These are phyloP conservation scores for Drosophila multiciliata DNA, from an alignment of 2,888 invertebrate genomes.

Conservation along the genomic window DNA sequence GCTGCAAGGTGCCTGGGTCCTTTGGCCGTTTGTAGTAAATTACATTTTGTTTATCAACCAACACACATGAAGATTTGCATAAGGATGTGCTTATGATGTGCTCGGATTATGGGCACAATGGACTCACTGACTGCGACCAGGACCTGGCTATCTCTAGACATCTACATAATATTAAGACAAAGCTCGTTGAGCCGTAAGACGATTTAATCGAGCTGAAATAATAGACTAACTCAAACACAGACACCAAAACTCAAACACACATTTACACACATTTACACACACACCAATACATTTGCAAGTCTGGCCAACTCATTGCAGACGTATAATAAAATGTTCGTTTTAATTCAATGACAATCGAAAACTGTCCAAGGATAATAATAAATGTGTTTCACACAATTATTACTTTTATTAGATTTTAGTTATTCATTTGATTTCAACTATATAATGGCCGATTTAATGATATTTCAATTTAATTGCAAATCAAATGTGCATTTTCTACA, in stretches of 20 bases:
- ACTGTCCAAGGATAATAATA: not conserved
- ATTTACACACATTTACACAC: conserved; percentile 3
- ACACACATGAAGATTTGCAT: conserved; percentile 64
- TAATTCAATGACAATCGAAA: not conserved
- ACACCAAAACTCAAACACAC: conserved; percentile 23
- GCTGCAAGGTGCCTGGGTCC: conserved; percentile 60
- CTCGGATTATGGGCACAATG: conserved; percentile 72
- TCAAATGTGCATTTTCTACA: not conserved
- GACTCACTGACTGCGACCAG: conserved; percentile 43
- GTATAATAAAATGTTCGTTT: not conserved
- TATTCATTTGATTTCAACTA: not conserved
- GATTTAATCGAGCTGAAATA: conserved; percentile 81
- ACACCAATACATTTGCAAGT: conserved; percentile 23
- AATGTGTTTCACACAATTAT: not conserved
- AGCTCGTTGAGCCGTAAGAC: conserved; percentile 80
- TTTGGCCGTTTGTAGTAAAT: conserved; percentile 67
- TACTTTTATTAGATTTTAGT: not conserved
- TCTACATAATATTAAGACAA: conserved; percentile 80
- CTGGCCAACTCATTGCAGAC: conserved; percentile 38
- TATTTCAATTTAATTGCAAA: not conserved
- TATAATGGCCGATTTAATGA: not conserved
- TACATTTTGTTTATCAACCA: conserved; percentile 79
- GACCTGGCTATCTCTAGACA: conserved; percentile 67
- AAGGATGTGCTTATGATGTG: conserved; percentile 78
- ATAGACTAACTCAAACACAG: conserved; percentile 68